Base-by-base conservation (phyloP, 2,797 vertebrate species). In the Hydrophis major region DNA sequence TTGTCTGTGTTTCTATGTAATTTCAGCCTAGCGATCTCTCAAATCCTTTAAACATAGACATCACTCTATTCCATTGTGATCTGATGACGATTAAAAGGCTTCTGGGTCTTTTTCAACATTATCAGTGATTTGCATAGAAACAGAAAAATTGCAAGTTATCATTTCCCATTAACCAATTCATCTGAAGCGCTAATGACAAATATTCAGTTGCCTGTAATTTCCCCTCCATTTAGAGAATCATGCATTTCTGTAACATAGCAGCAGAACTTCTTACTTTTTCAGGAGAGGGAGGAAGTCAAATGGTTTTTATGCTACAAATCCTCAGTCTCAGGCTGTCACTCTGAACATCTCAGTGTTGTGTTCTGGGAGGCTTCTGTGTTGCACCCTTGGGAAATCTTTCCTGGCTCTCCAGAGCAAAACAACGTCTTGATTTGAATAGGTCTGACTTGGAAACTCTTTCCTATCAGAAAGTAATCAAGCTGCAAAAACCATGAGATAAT, bases 251-350 rank as follows among this genome's bases (percentile, higher is more conserved):
- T 86, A 27, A 55, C 90, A 92, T 32, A 89, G 83, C 0, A 3
- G 22, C 10, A 87, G 55, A 55, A 1, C 69, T 28, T 87, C 28
- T 89, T 28, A 0, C 59, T 94, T 92, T 88, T 57, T 86, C 2
- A 0, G 87, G 55, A 57, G n/a, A 4, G 28, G 4, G 92, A 94
- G 87, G 22, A 93, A 47, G 42, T 74, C 86, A 91, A 87, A 16
- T 78, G 53, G 88, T 93, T 95, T 93, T 92, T 74, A 93, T 78
- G 20, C 42, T 87, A 42, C 25, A 94, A 88, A 89, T 92, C 89
- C 63, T 56, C 47, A 57, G 28, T 94, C 88, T 93, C 59, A 93
- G 86, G 86, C 94, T 93, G 37, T 93, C 92, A 89, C 0, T 93
- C 61, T 88, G 56, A 74, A 83, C 92, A 87, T 91, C 63, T 37